Evolutionary conservation across 2,113 vertebrate species (phyloP), one percentile per base, ranked within the genome.

Genomic region (Cathartes aura): DNA sequence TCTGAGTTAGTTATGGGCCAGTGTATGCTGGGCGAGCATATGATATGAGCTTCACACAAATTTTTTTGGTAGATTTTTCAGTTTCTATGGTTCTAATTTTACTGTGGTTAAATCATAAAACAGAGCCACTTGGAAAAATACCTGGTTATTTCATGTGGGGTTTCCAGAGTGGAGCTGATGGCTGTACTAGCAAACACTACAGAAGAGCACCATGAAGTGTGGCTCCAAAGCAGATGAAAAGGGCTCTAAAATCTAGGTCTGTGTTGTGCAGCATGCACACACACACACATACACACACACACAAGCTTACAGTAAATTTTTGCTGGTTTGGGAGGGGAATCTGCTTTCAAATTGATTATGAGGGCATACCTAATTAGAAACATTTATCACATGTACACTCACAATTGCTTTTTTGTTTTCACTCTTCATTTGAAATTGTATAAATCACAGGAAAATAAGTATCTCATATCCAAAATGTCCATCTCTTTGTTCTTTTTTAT

Each of bases 401-500:
- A 76, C 55, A 93, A 58, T 89, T 40, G 71, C 67, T 52, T 88
- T 78, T 74, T 62, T 43, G 82, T 82, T 89, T 89, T 85, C 34
- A 0, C 45, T 91, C 38, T 83, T 86, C 48, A 82, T 83, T 89
- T 82, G 63, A 56, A 93, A 79, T 79, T 66, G 52, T 94, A 89
- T 71, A 85, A 97, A 80, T 92, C 93, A 66, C 90, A 92, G 95
- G 95, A 91, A 95, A 86, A 87, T 32, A 84, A 88, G 91, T 89
- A 96, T 89, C 93, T 94, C n/a, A 11, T 79, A 91, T 92, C 96
- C 91, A 90, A 45, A 95, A 94, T 96, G 74, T 85, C 94, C 96
- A 97, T 96, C 96, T 95, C 98, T 98, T 97, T 56, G 56, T 98
- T 97, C 97, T 92, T 64, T 91, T 97, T 73, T 89, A 72, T 97